These are phyloP conservation scores for Tachuris rubrigastra DNA, from an alignment of 2,113 vertebrate species.

Conservation along the genomic window DNA sequence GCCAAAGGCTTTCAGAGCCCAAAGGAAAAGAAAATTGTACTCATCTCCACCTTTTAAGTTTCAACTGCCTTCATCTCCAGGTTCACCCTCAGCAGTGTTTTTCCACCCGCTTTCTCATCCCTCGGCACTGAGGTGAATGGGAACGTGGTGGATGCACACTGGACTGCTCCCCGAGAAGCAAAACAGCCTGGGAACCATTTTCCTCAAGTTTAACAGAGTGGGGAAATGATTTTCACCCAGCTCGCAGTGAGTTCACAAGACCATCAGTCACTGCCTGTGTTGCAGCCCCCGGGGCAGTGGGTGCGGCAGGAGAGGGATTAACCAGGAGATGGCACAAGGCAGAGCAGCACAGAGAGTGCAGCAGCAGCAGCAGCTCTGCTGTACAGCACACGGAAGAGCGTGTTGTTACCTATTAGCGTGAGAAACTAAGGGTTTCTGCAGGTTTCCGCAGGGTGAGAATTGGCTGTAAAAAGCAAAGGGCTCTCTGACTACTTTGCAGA, in stretches of 20 bases:
- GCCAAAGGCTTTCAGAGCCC: background rate
- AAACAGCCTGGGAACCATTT: background rate
- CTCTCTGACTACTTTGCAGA: background rate
- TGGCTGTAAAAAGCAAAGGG: background rate
- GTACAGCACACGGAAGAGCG: background rate
- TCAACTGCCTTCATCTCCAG: background rate
- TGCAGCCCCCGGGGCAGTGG: background rate
- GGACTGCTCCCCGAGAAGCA: background rate
- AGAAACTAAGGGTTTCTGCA: background rate
- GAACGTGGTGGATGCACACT: background rate
- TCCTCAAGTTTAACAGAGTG: slow-evolving; percentile 11
- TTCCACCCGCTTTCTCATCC: background rate
- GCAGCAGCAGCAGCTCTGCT: background rate
- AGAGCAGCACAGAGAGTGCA: background rate
- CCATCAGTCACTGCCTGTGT: background rate
- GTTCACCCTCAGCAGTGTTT: background rate
- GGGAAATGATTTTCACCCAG: slow-evolving; percentile 4
- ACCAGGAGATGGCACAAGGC: background rate
- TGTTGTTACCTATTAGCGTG: fast-evolving
- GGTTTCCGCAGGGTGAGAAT: background rate
- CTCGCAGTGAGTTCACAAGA: background rate
- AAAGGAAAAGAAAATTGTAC: background rate
- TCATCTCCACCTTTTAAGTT: background rate
- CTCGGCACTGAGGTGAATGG: background rate
- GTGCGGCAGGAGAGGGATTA: background rate